Evolutionary conservation across 2,113 vertebrate genomes (phyloP).

Genomic region (Nerophis lumbriciformis): DNA sequence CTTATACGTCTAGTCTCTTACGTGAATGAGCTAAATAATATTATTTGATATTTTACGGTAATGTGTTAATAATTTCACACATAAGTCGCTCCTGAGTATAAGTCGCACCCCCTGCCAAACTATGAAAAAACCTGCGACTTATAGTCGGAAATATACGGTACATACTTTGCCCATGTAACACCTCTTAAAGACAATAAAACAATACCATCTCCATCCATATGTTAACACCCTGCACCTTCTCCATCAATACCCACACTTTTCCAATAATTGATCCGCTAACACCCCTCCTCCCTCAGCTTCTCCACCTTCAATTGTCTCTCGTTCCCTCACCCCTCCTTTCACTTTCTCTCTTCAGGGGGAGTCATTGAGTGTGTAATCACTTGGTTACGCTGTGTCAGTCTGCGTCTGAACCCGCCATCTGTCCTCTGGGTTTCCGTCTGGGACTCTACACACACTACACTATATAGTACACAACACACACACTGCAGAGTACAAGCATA

Average conservation of each 20-base stretch:
- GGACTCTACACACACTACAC: slow-evolving; percentile 51
- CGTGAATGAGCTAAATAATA: no score
- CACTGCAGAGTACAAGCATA: slow-evolving; percentile 22
- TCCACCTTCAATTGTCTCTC: slow-evolving; percentile 6
- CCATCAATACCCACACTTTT: slow-evolving; percentile 14
- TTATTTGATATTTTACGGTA: no score
- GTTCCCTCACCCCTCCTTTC: neutral
- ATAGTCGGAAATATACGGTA: no score
- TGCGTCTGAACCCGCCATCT: slow-evolving; percentile 89
- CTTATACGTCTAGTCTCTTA: no score
- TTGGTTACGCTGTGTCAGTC: slow-evolving; percentile 94
- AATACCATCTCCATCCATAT: slow-evolving; percentile 1
- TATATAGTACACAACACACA: slow-evolving; percentile 15
- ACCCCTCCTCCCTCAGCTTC: slow-evolving; percentile 8
- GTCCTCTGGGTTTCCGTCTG: slow-evolving; percentile 85
- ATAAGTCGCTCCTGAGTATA: no score
- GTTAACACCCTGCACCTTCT: neutral
- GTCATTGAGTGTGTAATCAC: slow-evolving; percentile 88
- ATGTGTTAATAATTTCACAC: no score
- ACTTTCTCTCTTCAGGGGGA: slow-evolving; percentile 78
- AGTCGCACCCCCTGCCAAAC: no score
- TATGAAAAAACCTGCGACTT: no score
- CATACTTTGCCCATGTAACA: no score
- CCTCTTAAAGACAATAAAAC: no score
- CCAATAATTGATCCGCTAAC: slow-evolving; percentile 19